Percentiles rank a stretch among this genome's conserved stretches.
Evolutionary conservation across 2,888 invertebrate genomes (phyloP).

Genomic region (Cryptophagus acutangulus): DNA sequence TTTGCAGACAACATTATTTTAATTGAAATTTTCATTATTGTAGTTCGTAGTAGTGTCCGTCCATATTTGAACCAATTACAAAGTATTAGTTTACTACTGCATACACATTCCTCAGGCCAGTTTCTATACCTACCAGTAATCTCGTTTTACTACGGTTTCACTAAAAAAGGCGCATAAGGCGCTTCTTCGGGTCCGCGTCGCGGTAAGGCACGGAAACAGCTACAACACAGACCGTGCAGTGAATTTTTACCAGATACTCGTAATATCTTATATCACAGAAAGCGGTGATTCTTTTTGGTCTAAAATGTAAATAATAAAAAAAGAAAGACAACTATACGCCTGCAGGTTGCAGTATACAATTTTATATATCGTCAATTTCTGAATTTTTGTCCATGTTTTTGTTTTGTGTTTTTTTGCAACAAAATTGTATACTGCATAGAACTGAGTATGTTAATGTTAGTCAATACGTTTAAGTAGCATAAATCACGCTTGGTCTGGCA

Average conservation of each 20-base stretch:
- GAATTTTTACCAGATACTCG: slow-evolving; percentile 31
- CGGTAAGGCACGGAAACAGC: slow-evolving; percentile 46
- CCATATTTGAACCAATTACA: slow-evolving; percentile 1
- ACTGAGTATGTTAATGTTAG: neutral
- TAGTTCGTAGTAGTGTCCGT: neutral
- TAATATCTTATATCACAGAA: slow-evolving; percentile 46
- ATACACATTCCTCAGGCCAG: slow-evolving; percentile 42
- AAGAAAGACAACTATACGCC: no score
- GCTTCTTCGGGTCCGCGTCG: slow-evolving; percentile 28
- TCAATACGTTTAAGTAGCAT: slow-evolving; percentile 10
- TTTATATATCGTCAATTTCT: no score
- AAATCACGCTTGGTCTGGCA: slow-evolving; percentile 35
- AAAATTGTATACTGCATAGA: neutral
- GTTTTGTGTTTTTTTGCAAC: neutral
- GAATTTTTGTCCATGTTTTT: no score
- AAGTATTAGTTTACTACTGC: slow-evolving; percentile 28
- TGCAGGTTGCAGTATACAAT: no score
- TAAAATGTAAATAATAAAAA: no score
- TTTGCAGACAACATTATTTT: slow-evolving; percentile 4
- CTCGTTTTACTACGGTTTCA: slow-evolving; percentile 5
- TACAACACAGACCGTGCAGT: slow-evolving; percentile 48
- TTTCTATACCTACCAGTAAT: slow-evolving; percentile 3
- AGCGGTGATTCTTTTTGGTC: slow-evolving; percentile 44
- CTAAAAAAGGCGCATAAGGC: slow-evolving; percentile 3
- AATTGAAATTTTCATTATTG: neutral